Conservation (phyloP, 2,113 vertebrate species). For the Vombatus ursinus region DNA sequence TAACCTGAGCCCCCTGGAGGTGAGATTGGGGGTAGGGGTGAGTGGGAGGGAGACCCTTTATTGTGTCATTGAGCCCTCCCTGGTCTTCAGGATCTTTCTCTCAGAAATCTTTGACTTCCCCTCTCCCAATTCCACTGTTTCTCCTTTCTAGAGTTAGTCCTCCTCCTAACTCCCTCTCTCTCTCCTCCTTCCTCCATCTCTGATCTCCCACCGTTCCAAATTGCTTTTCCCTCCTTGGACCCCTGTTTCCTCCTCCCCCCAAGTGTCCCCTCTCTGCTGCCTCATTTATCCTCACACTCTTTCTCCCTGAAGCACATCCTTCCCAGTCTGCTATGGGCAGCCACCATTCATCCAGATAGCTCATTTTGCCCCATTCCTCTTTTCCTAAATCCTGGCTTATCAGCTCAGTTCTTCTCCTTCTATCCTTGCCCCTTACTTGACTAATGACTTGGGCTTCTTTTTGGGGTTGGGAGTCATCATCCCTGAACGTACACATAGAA, state of each 20-base stretch:
- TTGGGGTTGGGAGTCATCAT: not conserved
- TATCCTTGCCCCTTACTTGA: not conserved
- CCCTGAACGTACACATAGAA: not conserved
- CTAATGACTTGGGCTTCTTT: not conserved
- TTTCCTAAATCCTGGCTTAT: not conserved
- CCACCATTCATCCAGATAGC: not conserved
- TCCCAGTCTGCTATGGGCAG: not conserved
- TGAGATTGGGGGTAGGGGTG: slow-evolving; percentile 7
- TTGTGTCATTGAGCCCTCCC: slow-evolving; percentile 25
- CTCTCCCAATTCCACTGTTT: not conserved
- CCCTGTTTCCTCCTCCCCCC: not conserved
- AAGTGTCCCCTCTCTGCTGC: not conserved
- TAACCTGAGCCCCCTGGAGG: slow-evolving; percentile 43
- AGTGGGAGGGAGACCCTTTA: slow-evolving; percentile 17
- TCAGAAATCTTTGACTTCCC: slow-evolving; percentile 22
- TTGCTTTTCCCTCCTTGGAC: not conserved
- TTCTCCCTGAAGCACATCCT: not conserved
- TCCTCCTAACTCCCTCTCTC: not conserved
- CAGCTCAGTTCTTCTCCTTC: not conserved
- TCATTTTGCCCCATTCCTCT: not conserved
- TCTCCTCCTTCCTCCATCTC: not conserved
- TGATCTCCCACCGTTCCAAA: not conserved
- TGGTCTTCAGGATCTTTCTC: slow-evolving; percentile 43
- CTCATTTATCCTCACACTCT: not conserved
- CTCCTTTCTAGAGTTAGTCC: not conserved